Percentiles rank a stretch among this genome's conserved stretches.
phyloP scores from a whole-genome alignment of 2,888 invertebrate species.

The Eurois occulta region DNA sequence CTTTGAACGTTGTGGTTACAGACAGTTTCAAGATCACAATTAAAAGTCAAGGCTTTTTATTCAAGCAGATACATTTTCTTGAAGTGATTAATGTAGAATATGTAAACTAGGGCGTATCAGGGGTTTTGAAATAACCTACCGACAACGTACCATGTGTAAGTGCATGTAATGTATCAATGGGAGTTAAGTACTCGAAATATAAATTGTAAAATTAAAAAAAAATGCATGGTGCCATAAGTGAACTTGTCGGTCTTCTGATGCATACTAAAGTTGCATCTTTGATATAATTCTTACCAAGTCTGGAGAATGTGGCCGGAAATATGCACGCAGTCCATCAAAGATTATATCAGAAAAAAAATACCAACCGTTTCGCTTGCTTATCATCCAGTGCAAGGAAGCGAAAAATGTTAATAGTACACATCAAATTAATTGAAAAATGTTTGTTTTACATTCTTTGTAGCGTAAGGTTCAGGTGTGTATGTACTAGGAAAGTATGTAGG shows the following conservation, averaged over 20 bases:
- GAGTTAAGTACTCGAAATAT: neutral
- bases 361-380: constrained; percentile 49
- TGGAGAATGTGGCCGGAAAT: constrained; percentile 14
- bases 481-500: neutral
- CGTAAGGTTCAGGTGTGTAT: constrained; percentile 13
- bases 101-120: too few relatives aligned
- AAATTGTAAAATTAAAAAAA: neutral
- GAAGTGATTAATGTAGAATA: neutral
- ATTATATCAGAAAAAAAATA: constrained; percentile 39
- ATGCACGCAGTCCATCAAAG: constrained; percentile 15
- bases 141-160: neutral
- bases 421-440: constrained; percentile 56
- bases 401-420: constrained; percentile 25
- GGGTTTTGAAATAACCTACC: neutral
- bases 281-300: neutral
- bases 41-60: constrained; percentile 16
- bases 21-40: constrained; percentile 2
- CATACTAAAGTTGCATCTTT: neutral
- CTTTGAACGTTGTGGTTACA: constrained; percentile 26
- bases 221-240: neutral
- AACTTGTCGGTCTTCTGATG: neutral
- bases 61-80: neutral
- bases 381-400: constrained; percentile 51
- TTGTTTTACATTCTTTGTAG: constrained; percentile 31
- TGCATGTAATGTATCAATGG: neutral